Conservation (phyloP, 2,888 invertebrate genomes). For the Saturnia pavonia region DNA sequence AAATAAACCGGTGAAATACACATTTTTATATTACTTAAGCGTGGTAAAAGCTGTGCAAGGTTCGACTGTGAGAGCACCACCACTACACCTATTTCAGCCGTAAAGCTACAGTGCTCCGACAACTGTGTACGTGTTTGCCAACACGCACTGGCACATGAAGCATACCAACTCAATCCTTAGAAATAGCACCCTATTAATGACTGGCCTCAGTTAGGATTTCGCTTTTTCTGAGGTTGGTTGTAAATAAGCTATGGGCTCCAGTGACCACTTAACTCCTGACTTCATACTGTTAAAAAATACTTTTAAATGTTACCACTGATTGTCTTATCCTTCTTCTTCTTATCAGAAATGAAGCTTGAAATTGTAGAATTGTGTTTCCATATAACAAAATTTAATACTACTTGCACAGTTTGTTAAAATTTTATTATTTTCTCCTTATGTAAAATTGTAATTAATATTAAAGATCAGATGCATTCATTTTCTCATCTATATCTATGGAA, state of each 20-base stretch:
- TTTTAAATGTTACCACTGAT: background rate
- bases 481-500: background rate
- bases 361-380: background rate
- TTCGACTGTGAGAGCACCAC: background rate
- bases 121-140: background rate
- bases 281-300: too few species aligned
- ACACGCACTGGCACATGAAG: background rate
- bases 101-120: background rate
- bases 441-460: background rate
- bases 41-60: background rate
- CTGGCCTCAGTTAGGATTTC: too few species aligned
- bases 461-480: background rate
- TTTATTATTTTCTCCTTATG: background rate
- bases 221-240: too few species aligned
- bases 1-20: background rate
- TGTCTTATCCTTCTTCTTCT: background rate
- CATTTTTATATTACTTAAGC: background rate
- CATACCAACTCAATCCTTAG: background rate
- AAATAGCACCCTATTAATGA: background rate
- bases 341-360: too few species aligned
- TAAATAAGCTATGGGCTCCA: background rate
- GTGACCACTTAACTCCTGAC: background rate
- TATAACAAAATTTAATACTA: background rate
- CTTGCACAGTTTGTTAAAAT: background rate
- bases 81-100: background rate